Base-by-base conservation (phyloP, 1,140 invertebrate species). In the Ceratitis capitata region DNA sequence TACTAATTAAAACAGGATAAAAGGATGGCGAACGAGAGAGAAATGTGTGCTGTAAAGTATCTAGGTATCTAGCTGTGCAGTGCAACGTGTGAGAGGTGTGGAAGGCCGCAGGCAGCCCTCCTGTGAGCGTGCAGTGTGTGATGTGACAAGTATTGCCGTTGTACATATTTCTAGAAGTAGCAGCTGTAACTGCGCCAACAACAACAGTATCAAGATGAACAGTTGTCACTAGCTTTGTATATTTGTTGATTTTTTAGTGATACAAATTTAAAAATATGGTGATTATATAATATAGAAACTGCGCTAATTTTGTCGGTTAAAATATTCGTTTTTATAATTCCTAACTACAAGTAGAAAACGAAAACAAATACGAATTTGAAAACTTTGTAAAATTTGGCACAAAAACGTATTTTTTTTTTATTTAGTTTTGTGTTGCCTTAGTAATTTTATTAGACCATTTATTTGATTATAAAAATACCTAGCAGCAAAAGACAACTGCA, bases 391-490 rank as follows among this genome's bases (percentile, higher is more conserved):
- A n/a, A 78, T 78, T 78, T 78, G 69, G 69, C 69, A 78, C 19
- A 78, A 78, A 78, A 78, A 78, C 39, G 39, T 78, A 78, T 78
- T 78, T 78, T 78, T 45, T 78, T 78, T 78, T 78, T 45, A 78
- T 45, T 78, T 78, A 45, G 61, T 78, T 78, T 78, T 78, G 45
- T 78, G 69, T 78, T 78, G 42, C 69, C 39, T 45, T 69, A 19
- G 61, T 3, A 35, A 29, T 19, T 39, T 64, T 64, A 14, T 32
- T 78, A 78, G 39, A 78, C 39, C 45, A 78, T 45, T 23, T 78
- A 78, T 7, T 78, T 23, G 32, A 10, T 45, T 78, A 78, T 19
- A 23, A 23, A n/a, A n/a, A n/a, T n/a, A n/a, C n/a, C 45, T 45
- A 78, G 69, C 69, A 78, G 69, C 7, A 78, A 78, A 78, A 78